phyloP scores from a whole-genome alignment of 2,113 vertebrate genomes.

The Hippocampus guttulatus region DNA sequence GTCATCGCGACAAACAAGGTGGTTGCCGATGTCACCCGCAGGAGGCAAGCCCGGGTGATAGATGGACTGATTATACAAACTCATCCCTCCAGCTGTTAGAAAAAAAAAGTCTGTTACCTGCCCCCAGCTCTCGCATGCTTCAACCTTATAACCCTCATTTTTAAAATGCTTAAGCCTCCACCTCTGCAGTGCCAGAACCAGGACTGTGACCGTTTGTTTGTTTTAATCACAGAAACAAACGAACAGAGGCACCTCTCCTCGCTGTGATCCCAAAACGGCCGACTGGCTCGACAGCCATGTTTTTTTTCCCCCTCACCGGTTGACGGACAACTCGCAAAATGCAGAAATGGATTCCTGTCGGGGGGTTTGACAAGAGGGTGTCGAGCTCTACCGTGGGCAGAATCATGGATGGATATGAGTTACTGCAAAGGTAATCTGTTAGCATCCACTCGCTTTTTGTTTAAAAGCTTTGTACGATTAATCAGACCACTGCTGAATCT shows the following conservation, averaged over 20 bases:
- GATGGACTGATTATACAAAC: constrained; percentile 57
- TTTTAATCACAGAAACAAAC: constrained; percentile 23
- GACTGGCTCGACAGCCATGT: constrained; percentile 52
- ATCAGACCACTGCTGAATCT: constrained; percentile 28
- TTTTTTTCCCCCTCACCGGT: constrained; percentile 29
- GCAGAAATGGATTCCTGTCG: constrained; percentile 63
- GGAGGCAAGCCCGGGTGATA: constrained; percentile 50
- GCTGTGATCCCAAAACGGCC: constrained; percentile 23
- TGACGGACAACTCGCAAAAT: constrained; percentile 57
- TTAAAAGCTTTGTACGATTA: constrained; percentile 48
- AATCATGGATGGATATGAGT: constrained; percentile 39
- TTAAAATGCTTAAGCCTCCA: constrained; percentile 26
- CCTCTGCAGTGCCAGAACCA: constrained; percentile 21
- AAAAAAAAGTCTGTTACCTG: constrained; percentile 12
- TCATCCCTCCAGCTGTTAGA: background rate
- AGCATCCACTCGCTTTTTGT: constrained; percentile 40
- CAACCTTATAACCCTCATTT: constrained; percentile 28
- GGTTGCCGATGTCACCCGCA: constrained; percentile 51
- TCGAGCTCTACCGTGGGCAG: constrained; percentile 29
- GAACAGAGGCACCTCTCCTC: constrained; percentile 44
- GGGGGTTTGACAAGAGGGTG: constrained; percentile 46
- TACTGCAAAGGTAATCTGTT: constrained; percentile 42
- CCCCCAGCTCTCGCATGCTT: constrained; percentile 49
- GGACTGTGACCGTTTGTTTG: constrained; percentile 17
- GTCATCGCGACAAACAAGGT: constrained; percentile 52